Evolutionary conservation across 2,113 vertebrate species (phyloP).

Genomic region (Gadus chalcogrammus): DNA sequence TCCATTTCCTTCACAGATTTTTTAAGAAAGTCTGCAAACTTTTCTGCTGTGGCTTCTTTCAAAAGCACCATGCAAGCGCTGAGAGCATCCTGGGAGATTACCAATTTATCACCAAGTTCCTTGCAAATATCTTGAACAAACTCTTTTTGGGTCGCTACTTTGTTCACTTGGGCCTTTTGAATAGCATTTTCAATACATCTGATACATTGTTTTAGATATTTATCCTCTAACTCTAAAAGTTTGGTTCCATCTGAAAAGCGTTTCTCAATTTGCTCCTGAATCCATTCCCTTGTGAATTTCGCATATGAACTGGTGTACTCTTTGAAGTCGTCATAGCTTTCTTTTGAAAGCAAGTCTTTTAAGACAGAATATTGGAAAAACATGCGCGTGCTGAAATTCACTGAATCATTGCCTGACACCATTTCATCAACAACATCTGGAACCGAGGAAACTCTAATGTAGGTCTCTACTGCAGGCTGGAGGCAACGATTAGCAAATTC

Average conservation of each 20-base stretch:
- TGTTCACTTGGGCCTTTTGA: conserved; percentile 3
- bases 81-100: not conserved
- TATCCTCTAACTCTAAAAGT: conserved; percentile 24
- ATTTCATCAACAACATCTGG: conserved; percentile 53
- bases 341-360: conserved; percentile 36
- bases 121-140: conserved; percentile 47
- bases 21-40: not conserved
- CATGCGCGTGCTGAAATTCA: conserved; percentile 39
- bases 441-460: conserved; percentile 40
- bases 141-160: conserved; percentile 19
- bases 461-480: conserved; percentile 45
- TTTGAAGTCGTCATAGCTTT: no score
- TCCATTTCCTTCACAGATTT: not conserved
- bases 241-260: conserved; percentile 11
- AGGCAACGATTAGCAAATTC: conserved; percentile 52
- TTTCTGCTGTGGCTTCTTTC: not conserved
- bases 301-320: conserved; percentile 39
- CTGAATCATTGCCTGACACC: conserved; percentile 2
- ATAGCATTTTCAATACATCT: conserved; percentile 37
- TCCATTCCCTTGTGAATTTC: conserved; percentile 30
- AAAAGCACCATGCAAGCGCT: not conserved
- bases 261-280: conserved; percentile 10
- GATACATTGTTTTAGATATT: conserved; percentile 21
- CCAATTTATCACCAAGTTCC: conserved; percentile 44
- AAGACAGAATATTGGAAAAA: conserved; percentile 42